These are phyloP conservation scores for Mantis religiosa DNA, from an alignment of 2,888 invertebrate genomes.

Conservation along the genomic window DNA sequence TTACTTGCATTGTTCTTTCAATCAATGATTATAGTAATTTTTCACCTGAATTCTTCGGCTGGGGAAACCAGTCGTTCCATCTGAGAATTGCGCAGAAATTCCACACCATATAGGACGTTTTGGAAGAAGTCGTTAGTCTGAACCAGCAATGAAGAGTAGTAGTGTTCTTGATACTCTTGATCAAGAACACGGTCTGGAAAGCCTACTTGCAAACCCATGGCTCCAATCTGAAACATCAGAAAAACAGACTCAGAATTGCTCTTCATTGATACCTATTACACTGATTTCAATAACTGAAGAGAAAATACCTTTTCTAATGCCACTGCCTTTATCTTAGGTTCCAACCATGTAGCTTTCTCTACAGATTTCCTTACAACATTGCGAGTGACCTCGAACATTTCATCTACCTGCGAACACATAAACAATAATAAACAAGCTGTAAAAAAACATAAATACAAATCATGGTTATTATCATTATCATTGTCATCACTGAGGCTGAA, in stretches of 20 bases:
- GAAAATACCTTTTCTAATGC: conserved; percentile 42
- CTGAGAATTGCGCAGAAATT: conserved; percentile 45
- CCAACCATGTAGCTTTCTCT: conserved; percentile 35
- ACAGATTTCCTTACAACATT: conserved; percentile 36
- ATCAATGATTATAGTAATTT: not conserved
- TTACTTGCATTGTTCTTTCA: no score
- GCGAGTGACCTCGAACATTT: conserved; percentile 38
- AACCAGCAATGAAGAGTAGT: conserved; percentile 45
- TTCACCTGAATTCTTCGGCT: conserved; percentile 41
- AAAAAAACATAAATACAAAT: no score
- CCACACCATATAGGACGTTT: conserved; percentile 48
- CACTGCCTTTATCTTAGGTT: conserved; percentile 36
- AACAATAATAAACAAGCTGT: not conserved
- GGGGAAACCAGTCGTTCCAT: conserved; percentile 42
- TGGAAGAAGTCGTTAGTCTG: conserved; percentile 51
- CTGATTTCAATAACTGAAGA: no score
- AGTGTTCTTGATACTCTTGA: conserved; percentile 42
- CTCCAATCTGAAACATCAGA: conserved; percentile 41
- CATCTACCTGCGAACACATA: conserved; percentile 35
- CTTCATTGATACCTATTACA: not conserved
- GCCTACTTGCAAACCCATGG: conserved; percentile 47
- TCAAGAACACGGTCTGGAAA: conserved; percentile 42
- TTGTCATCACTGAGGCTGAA: no score
- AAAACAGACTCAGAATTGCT: not conserved
- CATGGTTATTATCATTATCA: no score